These are phyloP conservation scores for Plemyria rubiginata DNA, from an alignment of 2,888 invertebrate species.

Conservation along the genomic window DNA sequence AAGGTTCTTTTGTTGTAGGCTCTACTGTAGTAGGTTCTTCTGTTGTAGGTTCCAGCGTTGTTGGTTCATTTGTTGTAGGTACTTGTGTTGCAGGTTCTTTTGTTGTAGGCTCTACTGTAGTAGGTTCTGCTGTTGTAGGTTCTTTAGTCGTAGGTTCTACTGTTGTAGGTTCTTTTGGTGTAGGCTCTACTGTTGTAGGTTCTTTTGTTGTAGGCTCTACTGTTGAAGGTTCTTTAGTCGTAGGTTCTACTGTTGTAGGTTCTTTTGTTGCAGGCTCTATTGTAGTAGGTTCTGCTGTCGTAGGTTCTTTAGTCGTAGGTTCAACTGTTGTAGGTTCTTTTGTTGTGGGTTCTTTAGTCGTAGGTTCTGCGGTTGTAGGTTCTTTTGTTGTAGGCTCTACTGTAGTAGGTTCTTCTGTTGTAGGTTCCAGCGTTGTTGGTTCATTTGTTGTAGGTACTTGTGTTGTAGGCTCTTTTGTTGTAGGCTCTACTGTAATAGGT, in stretches of 20 bases:
- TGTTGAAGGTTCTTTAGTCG: conserved; percentile 14
- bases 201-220: conserved; percentile 2
- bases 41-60: conserved; percentile 12
- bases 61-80: conserved; percentile 8
- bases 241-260: conserved; percentile 10
- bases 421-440: not conserved
- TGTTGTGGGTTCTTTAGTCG: conserved; percentile 11
- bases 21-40: conserved; percentile 7
- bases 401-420: conserved; percentile 15
- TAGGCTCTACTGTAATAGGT: conserved; percentile 14
- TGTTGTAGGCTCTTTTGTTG: conserved; percentile 10
- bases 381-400: conserved; percentile 9
- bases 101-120: conserved; percentile 17
- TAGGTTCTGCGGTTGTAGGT: conserved; percentile 10
- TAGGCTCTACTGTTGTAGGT: conserved; percentile 11
- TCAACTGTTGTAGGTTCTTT: conserved; percentile 1
- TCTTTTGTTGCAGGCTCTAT: conserved; percentile 1
- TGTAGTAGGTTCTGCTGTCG: conserved; percentile 8
- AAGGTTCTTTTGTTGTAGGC: conserved; percentile 13
- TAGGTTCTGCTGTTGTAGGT: conserved; percentile 10
- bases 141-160: conserved; percentile 11
- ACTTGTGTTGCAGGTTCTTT: conserved; percentile 15
- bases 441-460: conserved; percentile 5
- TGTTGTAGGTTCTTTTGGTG: conserved; percentile 13
- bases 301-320: conserved; percentile 7